Percentiles rank a stretch among this genome's conserved stretches.
phyloP scores from a whole-genome alignment of 2,113 vertebrate genomes.

The Apus apus region DNA sequence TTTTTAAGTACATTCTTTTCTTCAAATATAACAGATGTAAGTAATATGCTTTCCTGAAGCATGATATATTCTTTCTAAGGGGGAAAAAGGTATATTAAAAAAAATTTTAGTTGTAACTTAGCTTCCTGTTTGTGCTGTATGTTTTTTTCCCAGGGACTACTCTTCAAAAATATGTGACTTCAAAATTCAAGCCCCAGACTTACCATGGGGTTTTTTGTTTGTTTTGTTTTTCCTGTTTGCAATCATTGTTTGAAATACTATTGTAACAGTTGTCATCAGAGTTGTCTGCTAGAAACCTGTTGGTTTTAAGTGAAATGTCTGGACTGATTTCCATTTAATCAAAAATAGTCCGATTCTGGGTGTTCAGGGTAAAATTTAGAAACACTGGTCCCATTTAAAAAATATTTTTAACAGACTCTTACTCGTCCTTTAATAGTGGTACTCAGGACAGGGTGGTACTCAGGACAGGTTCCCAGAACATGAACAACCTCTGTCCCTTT shows the following conservation, averaged over 20 bases:
- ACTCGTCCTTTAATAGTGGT: not conserved
- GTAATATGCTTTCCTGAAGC: not conserved
- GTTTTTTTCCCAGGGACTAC: not conserved
- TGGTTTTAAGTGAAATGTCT: not conserved
- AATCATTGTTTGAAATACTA: not conserved
- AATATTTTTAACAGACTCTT: not conserved
- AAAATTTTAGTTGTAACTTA: not conserved
- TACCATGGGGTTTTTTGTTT: not conserved
- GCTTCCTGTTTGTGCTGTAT: not conserved
- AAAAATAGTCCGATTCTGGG: not conserved
- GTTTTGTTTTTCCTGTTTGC: not conserved
- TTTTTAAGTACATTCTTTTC: constrained; percentile 24
- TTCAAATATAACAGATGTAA: constrained; percentile 31
- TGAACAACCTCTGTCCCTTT: not conserved
- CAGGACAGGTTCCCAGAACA: not conserved
- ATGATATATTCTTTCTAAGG: not conserved
- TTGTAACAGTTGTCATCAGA: not conserved
- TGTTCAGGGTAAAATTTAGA: not conserved
- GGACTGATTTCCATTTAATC: not conserved
- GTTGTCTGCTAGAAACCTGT: not conserved
- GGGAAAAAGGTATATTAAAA: not conserved
- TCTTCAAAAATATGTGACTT: not conserved
- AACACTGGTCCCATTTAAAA: not conserved
- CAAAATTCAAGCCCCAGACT: not conserved
- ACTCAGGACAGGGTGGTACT: not conserved